These are phyloP conservation scores for Lichenostomus cassidix DNA, from an alignment of 2,113 vertebrate species.

Conservation along the genomic window DNA sequence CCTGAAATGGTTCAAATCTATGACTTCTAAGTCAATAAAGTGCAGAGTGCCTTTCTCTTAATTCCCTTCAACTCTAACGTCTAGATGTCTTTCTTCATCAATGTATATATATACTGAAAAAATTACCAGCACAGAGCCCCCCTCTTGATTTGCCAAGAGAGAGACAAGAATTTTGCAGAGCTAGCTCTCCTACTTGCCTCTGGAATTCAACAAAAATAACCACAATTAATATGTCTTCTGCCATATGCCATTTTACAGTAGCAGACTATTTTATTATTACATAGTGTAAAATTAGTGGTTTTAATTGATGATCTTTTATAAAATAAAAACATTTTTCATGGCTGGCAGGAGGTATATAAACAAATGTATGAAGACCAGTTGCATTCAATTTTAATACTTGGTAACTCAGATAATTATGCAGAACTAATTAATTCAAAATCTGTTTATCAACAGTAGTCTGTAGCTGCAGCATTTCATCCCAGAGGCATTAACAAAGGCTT, in stretches of 20 bases:
- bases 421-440: conserved; percentile 82
- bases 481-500: conserved; percentile 77
- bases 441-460: conserved; percentile 79
- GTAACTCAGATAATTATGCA: conserved; percentile 75
- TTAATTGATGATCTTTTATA: neutral
- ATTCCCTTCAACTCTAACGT: neutral
- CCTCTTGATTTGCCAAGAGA: neutral
- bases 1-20: neutral
- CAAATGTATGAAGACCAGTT: conserved; percentile 55
- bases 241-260: conserved; percentile 18
- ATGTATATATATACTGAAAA: neutral
- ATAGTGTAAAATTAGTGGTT: conserved; percentile 42
- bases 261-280: conserved; percentile 48
- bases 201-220: conserved; percentile 49
- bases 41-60: neutral
- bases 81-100: neutral
- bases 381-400: conserved; percentile 65
- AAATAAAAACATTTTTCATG: conserved; percentile 15
- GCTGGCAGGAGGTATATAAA: conserved; percentile 44
- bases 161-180: conserved; percentile 37
- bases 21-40: neutral
- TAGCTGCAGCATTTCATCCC: conserved; percentile 71
- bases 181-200: conserved; percentile 12
- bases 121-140: neutral
- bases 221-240: conserved; percentile 26